Conservation (phyloP, 2,888 invertebrate genomes). For the Drosophila antonietae region DNA sequence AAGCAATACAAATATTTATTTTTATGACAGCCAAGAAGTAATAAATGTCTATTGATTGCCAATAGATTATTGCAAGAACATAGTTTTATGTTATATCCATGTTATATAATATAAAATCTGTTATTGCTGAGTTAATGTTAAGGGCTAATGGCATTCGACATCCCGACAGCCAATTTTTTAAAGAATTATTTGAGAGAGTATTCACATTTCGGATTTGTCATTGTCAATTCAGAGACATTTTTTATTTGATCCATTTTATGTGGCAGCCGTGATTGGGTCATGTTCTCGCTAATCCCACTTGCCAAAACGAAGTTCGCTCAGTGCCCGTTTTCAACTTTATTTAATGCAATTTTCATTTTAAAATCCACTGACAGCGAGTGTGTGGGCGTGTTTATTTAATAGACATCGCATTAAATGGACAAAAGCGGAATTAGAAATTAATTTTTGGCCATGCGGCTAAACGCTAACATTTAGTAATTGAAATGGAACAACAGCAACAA, state of each 20-base stretch:
- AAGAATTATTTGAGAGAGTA: slow-evolving; percentile 12
- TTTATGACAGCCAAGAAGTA: not conserved
- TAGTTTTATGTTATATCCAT: too few relatives aligned
- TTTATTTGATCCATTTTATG: slow-evolving; percentile 26
- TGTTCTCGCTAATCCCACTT: slow-evolving; percentile 64
- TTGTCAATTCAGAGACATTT: slow-evolving; percentile 10
- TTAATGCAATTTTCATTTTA: slow-evolving; percentile 61
- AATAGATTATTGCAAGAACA: not conserved
- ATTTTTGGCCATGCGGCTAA: slow-evolving; percentile 63
- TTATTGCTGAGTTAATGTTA: too few relatives aligned
- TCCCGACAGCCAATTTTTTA: not conserved
- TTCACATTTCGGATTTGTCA: not conserved
- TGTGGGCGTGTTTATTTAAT: slow-evolving; percentile 57
- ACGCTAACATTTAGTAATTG: slow-evolving; percentile 48
- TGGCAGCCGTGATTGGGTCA: slow-evolving; percentile 59
- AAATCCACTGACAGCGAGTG: slow-evolving; percentile 23
- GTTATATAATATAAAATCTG: too few relatives aligned
- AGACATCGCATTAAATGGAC: slow-evolving; percentile 56
- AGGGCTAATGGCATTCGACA: too few relatives aligned
- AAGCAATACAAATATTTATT: not conserved
- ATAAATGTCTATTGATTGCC: not conserved
- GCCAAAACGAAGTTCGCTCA: slow-evolving; percentile 32
- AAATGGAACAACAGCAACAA: slow-evolving; percentile 12
- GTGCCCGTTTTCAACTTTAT: slow-evolving; percentile 67
- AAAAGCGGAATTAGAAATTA: slow-evolving; percentile 64